Conservation (phyloP, 2,113 vertebrate species). For the Lontra canadensis region DNA sequence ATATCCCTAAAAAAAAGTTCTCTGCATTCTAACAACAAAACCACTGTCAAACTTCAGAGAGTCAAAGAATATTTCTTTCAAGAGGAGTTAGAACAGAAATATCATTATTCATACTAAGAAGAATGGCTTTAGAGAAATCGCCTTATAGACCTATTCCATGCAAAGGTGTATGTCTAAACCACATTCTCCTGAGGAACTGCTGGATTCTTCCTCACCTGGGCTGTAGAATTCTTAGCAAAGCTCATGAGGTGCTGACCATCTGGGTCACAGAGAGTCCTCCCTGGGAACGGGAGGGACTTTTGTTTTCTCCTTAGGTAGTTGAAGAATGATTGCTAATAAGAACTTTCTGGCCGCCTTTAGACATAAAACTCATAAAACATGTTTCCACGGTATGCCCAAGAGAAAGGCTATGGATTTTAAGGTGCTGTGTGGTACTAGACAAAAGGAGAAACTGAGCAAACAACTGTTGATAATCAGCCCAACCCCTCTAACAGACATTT, state of each 20-base stretch:
- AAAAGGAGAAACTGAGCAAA: constrained; percentile 9
- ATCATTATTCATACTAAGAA: neutral
- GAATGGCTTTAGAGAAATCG: neutral
- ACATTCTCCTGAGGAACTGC: neutral
- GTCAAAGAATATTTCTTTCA: neutral
- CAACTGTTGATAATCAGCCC: neutral
- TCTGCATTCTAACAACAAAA: neutral
- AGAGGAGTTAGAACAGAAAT: constrained; percentile 1
- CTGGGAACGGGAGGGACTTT: neutral
- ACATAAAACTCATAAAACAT: neutral
- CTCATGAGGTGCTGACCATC: neutral
- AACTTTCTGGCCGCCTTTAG: constrained; percentile 69
- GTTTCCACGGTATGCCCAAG: constrained; percentile 44
- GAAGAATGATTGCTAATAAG: constrained; percentile 63
- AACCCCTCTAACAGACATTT: neutral
- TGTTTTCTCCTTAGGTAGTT: constrained; percentile 44
- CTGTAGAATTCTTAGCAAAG: neutral
- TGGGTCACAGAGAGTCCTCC: neutral
- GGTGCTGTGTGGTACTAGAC: neutral
- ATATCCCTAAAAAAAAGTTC: neutral
- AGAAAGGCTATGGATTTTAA: constrained; percentile 54
- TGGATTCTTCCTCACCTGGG: neutral
- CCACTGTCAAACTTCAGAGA: neutral
- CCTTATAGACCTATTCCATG: neutral
- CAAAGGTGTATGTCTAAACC: neutral